Conservation (phyloP, 2,888 invertebrate genomes). For the Parochlus steinenii region DNA sequence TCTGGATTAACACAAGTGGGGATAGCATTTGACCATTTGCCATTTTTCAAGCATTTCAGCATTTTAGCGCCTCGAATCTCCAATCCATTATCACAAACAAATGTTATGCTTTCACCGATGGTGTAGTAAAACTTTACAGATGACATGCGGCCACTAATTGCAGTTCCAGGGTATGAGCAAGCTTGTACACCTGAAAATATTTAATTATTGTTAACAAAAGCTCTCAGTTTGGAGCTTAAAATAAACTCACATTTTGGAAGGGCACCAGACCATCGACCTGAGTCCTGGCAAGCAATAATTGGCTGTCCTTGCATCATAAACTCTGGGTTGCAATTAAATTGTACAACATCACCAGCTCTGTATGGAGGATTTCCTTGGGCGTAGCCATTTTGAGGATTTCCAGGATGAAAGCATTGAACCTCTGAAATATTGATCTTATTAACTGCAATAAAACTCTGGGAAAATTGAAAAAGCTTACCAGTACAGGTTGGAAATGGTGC, state of each 20-base stretch:
- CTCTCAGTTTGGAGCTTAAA: conserved; percentile 9
- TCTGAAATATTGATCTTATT: conserved; percentile 9
- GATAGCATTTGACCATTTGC: conserved; percentile 75
- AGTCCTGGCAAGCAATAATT: conserved; percentile 79
- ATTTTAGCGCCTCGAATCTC: conserved; percentile 58
- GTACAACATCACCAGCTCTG: conserved; percentile 69
- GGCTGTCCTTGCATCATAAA: conserved; percentile 81
- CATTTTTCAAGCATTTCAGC: conserved; percentile 61
- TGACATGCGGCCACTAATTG: conserved; percentile 71
- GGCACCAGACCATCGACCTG: conserved; percentile 69
- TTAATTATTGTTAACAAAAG: conserved; percentile 3
- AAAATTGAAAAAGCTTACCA: conserved; percentile 32
- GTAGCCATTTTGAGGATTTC: conserved; percentile 59
- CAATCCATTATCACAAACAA: conserved; percentile 65
- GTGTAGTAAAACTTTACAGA: conserved; percentile 78
- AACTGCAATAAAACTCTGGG: neutral
- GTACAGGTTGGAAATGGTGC: conserved; percentile 57
- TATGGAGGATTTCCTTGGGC: conserved; percentile 62
- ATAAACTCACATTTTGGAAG: conserved; percentile 58
- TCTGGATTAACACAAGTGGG: conserved; percentile 44
- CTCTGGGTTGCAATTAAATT: conserved; percentile 75
- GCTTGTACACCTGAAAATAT: conserved; percentile 47
- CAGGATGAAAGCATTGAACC: conserved; percentile 60
- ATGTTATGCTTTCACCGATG: conserved; percentile 70
- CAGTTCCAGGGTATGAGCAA: conserved; percentile 75